Evolutionary conservation across 1,140 invertebrate genomes (phyloP), one percentile per base, ranked within the genome.

Genomic region (Leptinotarsa undecemlineata): DNA sequence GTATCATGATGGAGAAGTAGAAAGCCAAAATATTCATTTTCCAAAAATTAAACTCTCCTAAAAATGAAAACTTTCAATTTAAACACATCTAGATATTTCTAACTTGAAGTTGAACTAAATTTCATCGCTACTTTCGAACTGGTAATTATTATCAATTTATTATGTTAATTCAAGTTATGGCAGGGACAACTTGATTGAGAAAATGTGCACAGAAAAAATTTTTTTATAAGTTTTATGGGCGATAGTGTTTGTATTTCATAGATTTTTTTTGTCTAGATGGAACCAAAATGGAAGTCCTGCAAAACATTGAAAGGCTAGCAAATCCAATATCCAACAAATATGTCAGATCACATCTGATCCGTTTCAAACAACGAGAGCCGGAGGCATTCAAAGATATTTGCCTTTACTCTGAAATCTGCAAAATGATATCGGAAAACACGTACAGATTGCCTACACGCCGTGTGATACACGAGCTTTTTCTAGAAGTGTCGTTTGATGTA

Each of bases 381-480:
- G 89, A 92, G 48, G 86, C 91, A 73, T 96, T 96, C 83, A 90
- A 95, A 85, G 95, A 97, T 82, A 86, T 95, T 73, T 98, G 97
- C 85, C 89, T 98, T 5, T 99, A 97, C 86, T 97, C 95, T 2
- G 97, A 98, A 85, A 92, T 98, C 6, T 93, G 94, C 83, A 90
- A 90, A 74, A 87, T 95, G 67, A 85, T 98, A 48, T 90, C 92
- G 1, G 89, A 89, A 48, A 93, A 92, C 82, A 92, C 92, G 23
- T 97, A 96, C 83, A 90, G 96, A 77, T 88, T 98, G 76, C 89
- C 89, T 71, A 91, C 95, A 3, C 88, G 97, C 21, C 89, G 96
- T 77, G 96, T 98, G 85, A 86, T 98, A 19, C 96, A 99, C 85
- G 97, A 99, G 86, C 87, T 99, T 6, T 99, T 99, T 86, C 88